Evolutionary conservation across 2,888 invertebrate species (phyloP).

Genomic region (Rutpela maculata): DNA sequence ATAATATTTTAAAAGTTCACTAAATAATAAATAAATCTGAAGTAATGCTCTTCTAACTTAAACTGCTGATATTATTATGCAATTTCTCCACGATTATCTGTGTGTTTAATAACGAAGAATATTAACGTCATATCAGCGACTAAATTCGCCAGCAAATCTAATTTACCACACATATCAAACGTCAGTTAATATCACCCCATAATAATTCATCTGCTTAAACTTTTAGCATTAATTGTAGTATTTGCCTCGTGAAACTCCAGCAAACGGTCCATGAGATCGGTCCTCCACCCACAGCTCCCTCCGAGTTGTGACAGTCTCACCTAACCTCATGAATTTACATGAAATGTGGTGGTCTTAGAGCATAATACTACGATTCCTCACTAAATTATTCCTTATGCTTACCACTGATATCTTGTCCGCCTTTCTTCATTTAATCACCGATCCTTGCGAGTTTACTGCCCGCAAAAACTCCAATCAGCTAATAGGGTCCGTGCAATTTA

Average conservation of each 20-base stretch:
- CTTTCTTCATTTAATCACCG: conserved; percentile 35
- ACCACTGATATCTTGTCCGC: conserved; percentile 33
- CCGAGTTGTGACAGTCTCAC: conserved; percentile 61
- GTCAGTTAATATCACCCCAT: conserved; percentile 27
- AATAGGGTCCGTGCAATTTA: conserved; percentile 42
- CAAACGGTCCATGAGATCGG: neutral
- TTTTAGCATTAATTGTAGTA: conserved; percentile 30
- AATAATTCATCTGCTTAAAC: conserved; percentile 31
- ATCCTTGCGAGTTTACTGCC: conserved; percentile 14
- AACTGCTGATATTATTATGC: no score
- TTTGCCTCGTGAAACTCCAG: conserved; percentile 18
- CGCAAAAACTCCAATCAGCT: conserved; percentile 43
- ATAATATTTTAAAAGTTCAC: no score
- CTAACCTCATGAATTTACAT: conserved; percentile 68
- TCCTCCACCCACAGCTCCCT: conserved; percentile 4
- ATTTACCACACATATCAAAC: conserved; percentile 31
- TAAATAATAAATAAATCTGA: no score
- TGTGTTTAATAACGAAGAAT: neutral
- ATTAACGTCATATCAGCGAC: conserved; percentile 20
- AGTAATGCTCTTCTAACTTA: no score
- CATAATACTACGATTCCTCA: conserved; percentile 21
- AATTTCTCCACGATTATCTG: neutral
- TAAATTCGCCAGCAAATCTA: neutral
- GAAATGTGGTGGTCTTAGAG: conserved; percentile 58
- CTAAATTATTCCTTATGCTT: conserved; percentile 33